A percentile compares a stretch with the other conserved stretches of the same genome.
Evolutionary conservation across 2,888 invertebrate species (phyloP).

Genomic region (Drosophila recens): DNA sequence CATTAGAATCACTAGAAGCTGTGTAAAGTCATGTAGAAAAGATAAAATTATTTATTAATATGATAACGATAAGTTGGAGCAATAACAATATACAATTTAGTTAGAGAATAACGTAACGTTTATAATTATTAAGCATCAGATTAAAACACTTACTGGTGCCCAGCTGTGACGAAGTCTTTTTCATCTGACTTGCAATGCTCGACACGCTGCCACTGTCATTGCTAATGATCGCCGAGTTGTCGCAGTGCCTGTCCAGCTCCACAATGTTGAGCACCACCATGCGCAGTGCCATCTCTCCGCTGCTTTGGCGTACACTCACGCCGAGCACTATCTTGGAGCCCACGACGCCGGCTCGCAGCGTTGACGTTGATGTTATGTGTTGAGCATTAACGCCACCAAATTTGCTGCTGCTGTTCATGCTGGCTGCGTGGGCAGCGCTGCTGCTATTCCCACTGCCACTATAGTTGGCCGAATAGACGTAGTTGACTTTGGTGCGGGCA

Average conservation of each 20-base stretch:
- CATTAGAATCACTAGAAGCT: constrained; percentile 65
- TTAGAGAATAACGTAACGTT: too few relatives aligned
- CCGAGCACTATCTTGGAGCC: constrained; percentile 83
- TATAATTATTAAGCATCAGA: background rate
- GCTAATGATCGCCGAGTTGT: constrained; percentile 58
- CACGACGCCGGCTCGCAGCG: constrained; percentile 80
- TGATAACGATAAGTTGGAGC: background rate
- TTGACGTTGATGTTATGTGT: constrained; percentile 81
- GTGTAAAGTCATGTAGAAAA: background rate
- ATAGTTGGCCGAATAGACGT: constrained; percentile 72
- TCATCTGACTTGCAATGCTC: constrained; percentile 61
- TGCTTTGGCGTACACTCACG: constrained; percentile 77
- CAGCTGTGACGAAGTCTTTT: constrained; percentile 64
- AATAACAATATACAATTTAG: too few relatives aligned
- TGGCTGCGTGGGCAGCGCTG: constrained; percentile 40
- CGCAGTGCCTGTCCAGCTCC: constrained; percentile 73
- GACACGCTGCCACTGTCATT: constrained; percentile 69
- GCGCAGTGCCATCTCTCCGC: constrained; percentile 75
- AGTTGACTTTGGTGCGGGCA: constrained; percentile 78
- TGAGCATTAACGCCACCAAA: constrained; percentile 60
- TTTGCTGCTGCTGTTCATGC: constrained; percentile 52
- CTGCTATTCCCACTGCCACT: constrained; percentile 55
- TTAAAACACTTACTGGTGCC: constrained; percentile 51
- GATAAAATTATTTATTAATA: too few relatives aligned
- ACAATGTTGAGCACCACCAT: constrained; percentile 82